phyloP scores from a whole-genome alignment of 2,888 invertebrate species.

The Amphipoea lucens region DNA sequence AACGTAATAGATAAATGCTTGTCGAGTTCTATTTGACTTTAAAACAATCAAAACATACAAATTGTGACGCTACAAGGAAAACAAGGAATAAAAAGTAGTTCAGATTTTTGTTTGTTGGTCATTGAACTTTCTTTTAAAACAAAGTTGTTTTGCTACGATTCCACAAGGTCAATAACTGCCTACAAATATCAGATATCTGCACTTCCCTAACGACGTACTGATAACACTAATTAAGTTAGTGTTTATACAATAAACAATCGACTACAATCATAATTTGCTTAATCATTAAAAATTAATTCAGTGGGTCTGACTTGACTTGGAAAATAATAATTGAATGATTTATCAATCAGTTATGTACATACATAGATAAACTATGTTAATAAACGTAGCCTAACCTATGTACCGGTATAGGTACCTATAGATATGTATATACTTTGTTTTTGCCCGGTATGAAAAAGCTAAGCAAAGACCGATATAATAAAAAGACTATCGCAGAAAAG shows the following conservation, averaged over 20 bases:
- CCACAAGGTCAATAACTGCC: conserved; percentile 59
- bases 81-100: conserved; percentile 38
- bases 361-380: background rate
- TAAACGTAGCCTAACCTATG: background rate
- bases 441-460: too few relatives aligned
- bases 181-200: conserved; percentile 37
- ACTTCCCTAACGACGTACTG: conserved; percentile 40
- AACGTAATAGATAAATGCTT: background rate
- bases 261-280: conserved; percentile 18
- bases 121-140: conserved; percentile 60
- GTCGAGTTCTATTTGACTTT: background rate
- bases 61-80: conserved; percentile 30
- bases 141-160: conserved; percentile 41
- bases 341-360: background rate
- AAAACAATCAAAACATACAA: conserved; percentile 28
- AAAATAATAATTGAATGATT: conserved; percentile 10
- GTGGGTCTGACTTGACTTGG: background rate
- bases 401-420: background rate
- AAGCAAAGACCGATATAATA: too few relatives aligned
- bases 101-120: conserved; percentile 41
- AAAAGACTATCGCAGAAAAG: background rate
- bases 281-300: conserved; percentile 20
- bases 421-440: background rate
- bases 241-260: conserved; percentile 28
- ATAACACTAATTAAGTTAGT: conserved; percentile 54